A percentile compares a stretch with the other conserved stretches of the same genome.
These are phyloP conservation scores for Hemiscyllium ocellatum DNA, from an alignment of 2,113 vertebrate genomes.

Conservation along the genomic window DNA sequence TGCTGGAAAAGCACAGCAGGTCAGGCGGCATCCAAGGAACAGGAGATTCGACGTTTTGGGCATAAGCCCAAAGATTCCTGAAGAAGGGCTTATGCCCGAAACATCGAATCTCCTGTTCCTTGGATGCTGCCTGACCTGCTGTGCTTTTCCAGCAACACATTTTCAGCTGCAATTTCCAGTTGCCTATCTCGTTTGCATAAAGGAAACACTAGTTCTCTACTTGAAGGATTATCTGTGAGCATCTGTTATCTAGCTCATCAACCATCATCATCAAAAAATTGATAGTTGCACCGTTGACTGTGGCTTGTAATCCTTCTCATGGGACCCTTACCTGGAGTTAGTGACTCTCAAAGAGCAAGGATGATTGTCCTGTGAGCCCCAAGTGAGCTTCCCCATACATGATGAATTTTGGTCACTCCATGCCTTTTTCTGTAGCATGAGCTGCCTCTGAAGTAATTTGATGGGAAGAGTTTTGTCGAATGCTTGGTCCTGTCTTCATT, in stretches of 20 bases:
- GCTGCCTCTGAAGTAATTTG: not conserved
- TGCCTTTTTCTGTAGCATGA: not conserved
- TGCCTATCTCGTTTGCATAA: not conserved
- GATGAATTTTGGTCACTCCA: not conserved
- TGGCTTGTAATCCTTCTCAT: not conserved
- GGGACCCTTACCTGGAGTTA: not conserved
- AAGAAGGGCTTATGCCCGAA: too few species aligned
- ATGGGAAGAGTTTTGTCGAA: not conserved
- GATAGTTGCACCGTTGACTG: not conserved
- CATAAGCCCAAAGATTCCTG: too few species aligned
- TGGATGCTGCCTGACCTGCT: too few species aligned
- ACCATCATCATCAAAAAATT: not conserved
- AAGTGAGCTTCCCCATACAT: not conserved
- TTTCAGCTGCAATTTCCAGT: not conserved
- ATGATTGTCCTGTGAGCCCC: not conserved
- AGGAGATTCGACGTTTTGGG: too few species aligned
- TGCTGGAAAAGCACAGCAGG: too few species aligned
- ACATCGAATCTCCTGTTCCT: too few species aligned
- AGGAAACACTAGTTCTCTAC: not conserved
- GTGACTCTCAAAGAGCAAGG: not conserved
- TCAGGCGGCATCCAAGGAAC: too few species aligned
- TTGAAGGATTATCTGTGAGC: not conserved
- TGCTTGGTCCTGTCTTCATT: not conserved
- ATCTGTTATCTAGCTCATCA: not conserved
- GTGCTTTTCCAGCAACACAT: too few species aligned